Evolutionary conservation across 2,888 invertebrate species (phyloP), one percentile per base, ranked within the genome.

Genomic region (Dione juno): DNA sequence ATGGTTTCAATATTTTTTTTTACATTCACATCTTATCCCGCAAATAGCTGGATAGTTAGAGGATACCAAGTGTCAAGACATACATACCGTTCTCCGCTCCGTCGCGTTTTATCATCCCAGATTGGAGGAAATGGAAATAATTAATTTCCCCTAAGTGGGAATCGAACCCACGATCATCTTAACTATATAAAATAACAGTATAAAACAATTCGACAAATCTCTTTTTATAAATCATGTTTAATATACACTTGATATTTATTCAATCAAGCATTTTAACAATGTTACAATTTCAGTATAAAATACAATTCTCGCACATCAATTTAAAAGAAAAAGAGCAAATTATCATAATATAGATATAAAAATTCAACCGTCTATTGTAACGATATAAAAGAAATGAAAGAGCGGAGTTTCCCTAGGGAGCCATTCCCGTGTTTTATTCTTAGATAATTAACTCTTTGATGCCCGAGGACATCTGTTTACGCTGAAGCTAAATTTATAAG

Each of bases 361-460:
- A 61, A 64, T 64, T 57, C 61, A 52, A 54, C 35, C 28, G 35
- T 59, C 68, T 59, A 64, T 66, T 64, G 68, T 66, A 69, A 57
- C 67, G 50, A 66, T 68, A 71, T 69, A 88, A 90, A 85, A 81
- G 78, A 80, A 82, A 78, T 77, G 53, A 65, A 70, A 75, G 77
- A 76, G 76, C 63, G 68, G 73, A 66, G 67, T 83, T 89, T 91
- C 91, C 88, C 92, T 79, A 84, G 91, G 86, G 91, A 87, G 83
- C 84, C 87, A 88, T 89, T 86, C 84, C 79, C 75, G 77, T 77
- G 83, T 81, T 71, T 80, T 91, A 90, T 91, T 92, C 88, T 90
- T 88, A 86, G 83, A 87, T 91, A 92, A 92, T 92, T 92, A 92
- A 90, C 90, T 90, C 92, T 90, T 90, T 89, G 77, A 90, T 86